Percentiles rank a stretch among this genome's conserved stretches.
These are phyloP conservation scores for Pedionomus torquatus DNA, from an alignment of 2,113 vertebrate species.

Conservation along the genomic window DNA sequence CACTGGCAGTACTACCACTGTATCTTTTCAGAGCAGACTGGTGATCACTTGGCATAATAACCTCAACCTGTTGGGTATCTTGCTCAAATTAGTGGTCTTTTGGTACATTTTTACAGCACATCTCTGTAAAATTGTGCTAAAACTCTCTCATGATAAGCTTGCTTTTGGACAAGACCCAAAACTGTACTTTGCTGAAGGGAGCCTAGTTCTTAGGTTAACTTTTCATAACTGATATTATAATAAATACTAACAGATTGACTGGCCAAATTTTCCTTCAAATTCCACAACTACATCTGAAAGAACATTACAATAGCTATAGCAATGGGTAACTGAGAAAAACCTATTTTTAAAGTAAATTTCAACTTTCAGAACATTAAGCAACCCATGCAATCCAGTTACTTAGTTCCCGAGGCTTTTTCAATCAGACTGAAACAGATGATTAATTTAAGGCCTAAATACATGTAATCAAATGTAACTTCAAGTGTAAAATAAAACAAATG, in stretches of 20 bases:
- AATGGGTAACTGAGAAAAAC: background rate
- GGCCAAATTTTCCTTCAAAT: background rate
- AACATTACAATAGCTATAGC: background rate
- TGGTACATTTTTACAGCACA: background rate
- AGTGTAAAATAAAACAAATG: background rate
- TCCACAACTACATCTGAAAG: background rate
- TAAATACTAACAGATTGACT: background rate
- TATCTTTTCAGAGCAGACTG: background rate
- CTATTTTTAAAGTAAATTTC: background rate
- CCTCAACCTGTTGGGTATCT: background rate
- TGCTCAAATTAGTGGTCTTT: background rate
- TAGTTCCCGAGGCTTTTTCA: background rate
- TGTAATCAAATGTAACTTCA: background rate
- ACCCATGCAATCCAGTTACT: background rate
- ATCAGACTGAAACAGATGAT: background rate
- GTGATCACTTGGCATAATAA: background rate
- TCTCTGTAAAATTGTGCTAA: background rate
- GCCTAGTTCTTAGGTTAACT: background rate
- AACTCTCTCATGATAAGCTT: background rate
- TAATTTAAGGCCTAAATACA: background rate
- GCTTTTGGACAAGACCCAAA: background rate
- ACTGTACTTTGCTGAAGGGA: background rate
- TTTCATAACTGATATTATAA: background rate
- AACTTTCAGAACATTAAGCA: background rate
- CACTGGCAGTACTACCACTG: background rate